These are phyloP conservation scores for Nemotelus pantherinus DNA, from an alignment of 2,888 invertebrate genomes.

Conservation along the genomic window DNA sequence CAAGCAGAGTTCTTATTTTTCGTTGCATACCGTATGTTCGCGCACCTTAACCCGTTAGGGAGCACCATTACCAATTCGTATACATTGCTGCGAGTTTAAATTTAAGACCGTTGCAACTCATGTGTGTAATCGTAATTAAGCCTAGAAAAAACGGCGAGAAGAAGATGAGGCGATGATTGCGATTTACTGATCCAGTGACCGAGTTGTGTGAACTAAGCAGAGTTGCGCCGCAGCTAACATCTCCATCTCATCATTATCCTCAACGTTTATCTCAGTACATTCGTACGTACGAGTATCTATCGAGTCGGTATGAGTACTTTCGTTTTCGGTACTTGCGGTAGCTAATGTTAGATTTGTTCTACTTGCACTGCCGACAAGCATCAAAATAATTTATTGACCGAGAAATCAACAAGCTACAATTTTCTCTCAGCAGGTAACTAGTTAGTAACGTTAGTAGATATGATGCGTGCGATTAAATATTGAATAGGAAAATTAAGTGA, in stretches of 20 bases:
- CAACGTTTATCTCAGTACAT: not conserved
- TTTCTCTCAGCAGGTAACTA: not conserved
- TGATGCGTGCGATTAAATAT: not conserved
- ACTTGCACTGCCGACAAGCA: conserved; percentile 11
- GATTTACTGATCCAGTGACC: conserved; percentile 5
- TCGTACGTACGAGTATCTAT: not conserved
- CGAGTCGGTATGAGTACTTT: not conserved
- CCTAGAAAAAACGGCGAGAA: too few species aligned
- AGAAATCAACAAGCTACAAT: conserved; percentile 21
- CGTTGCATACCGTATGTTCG: too few species aligned
- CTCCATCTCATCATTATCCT: not conserved
- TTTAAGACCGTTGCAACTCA: too few species aligned
- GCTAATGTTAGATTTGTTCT: conserved; percentile 28
- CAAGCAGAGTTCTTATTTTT: too few species aligned
- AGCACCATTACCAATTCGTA: too few species aligned
- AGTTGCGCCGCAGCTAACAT: not conserved
- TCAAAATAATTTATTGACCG: conserved; percentile 3
- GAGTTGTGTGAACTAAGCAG: not conserved
- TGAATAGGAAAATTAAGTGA: not conserved
- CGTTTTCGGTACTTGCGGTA: conserved; percentile 14
- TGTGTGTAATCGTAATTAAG: too few species aligned
- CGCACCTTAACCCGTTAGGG: too few species aligned
- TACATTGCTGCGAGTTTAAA: too few species aligned
- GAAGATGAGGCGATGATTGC: not conserved
- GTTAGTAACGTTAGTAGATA: not conserved